Base-by-base conservation (phyloP, 2,888 invertebrate species). In the Drosophila affinis region DNA sequence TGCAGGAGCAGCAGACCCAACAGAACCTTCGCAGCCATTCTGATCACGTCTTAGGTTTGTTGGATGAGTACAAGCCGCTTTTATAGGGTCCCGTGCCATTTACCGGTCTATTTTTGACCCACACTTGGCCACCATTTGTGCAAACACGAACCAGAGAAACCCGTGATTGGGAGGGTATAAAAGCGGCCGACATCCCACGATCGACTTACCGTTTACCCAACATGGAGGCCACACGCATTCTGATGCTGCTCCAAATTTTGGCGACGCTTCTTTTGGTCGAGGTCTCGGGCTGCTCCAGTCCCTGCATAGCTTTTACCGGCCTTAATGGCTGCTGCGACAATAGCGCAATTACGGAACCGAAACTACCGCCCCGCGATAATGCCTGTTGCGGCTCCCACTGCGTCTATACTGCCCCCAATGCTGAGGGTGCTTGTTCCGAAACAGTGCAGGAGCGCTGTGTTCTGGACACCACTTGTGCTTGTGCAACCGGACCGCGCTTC, bases 341-440 rank as follows among this genome's bases (percentile, higher is more conserved):
- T 6, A 6, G 29, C 5, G 21, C 3, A 21, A 7, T n/a, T 3
- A 7, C 4, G 12, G 71, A 72, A 24, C 71, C 65, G 2, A 14
- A 21, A 10, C 18, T 72, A 3, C 71, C 71, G 5, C 53, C 65
- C 10, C 34, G 53, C 9, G 73, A 48, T 9, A 72, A 72, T n/a
- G 10, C 48, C 24, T 72, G 71, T 18, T 72, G 71, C n/a, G 57
- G 73, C 0, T 45, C 65, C 12, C 47, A 21, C 3, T 72, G 71
- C n/a, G 29, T 14, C 1, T 63, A 46, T 14, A n/a, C 12, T 2
- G 12, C 70, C 9, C 44, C 39, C 0, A 45, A 34, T 34, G 5
- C 1, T 1, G 12, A 0, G 14, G 44, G 24, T 7, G n/a, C n/a
- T 10, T 71, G 57, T 29, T 18, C 24, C 34, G 1, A 1, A 14